Conservation (phyloP, 2,888 invertebrate species). For the Oligia strigilis region DNA sequence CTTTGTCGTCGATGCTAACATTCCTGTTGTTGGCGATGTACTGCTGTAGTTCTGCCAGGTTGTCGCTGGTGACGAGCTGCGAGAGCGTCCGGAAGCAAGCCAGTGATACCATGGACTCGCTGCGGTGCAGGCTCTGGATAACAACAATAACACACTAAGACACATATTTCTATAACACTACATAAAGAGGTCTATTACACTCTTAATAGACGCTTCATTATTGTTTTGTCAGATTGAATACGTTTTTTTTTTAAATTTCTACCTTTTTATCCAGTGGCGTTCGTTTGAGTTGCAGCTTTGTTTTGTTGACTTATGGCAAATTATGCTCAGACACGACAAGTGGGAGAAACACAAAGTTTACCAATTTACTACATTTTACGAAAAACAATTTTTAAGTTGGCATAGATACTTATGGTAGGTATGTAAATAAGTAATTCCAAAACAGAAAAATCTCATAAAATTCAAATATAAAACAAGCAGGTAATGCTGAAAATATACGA, state of each 20-base stretch:
- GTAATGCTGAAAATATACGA: not conserved
- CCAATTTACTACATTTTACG: not conserved
- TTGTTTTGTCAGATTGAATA: slow-evolving; percentile 17
- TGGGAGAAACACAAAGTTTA: not conserved
- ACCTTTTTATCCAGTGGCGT: not conserved
- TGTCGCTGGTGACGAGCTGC: slow-evolving; percentile 95
- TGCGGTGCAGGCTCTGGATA: slow-evolving; percentile 95
- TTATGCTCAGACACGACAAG: not conserved
- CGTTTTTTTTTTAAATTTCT: slow-evolving; percentile 22
- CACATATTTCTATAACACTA: slow-evolving; percentile 11
- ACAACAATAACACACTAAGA: slow-evolving; percentile 38
- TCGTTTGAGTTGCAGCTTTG: not conserved
- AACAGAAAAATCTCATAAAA: not conserved
- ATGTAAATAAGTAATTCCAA: not conserved
- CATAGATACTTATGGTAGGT: not conserved
- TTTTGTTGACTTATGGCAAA: slow-evolving; percentile 6
- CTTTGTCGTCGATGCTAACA: slow-evolving; percentile 95
- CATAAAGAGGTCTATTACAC: not conserved
- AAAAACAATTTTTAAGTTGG: not conserved
- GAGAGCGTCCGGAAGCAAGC: slow-evolving; percentile 95
- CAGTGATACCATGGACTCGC: slow-evolving; percentile 97
- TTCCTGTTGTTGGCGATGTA: slow-evolving; percentile 96
- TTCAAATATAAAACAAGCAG: not conserved
- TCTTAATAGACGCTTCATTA: not conserved
- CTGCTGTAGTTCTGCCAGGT: slow-evolving; percentile 94